Percentiles rank a stretch among this genome's conserved stretches.
phyloP scores from a whole-genome alignment of 2,113 vertebrate genomes.

The Eubucco bourcierii region DNA sequence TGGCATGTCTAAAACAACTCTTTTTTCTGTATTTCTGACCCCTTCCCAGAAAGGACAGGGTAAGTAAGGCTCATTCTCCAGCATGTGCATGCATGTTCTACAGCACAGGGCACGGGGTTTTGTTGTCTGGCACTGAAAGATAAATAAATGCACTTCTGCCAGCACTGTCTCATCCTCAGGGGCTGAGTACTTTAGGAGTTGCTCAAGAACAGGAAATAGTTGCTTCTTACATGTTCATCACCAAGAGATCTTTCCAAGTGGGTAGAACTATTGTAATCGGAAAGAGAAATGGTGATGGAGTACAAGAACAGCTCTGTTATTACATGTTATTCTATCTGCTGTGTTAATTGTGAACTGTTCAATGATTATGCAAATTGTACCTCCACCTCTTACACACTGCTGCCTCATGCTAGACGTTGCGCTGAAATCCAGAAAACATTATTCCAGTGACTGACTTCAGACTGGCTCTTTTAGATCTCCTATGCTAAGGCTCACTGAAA shows the following conservation, averaged over 20 bases:
- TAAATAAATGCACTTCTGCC: background rate
- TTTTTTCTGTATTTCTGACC: background rate
- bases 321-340: background rate
- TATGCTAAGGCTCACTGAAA: background rate
- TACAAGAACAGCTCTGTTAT: background rate
- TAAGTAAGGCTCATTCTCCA: background rate
- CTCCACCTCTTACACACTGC: background rate
- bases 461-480: background rate
- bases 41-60: background rate
- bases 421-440: background rate
- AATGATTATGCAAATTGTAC: conserved; percentile 5
- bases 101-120: background rate
- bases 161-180: background rate
- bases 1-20: background rate
- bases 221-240: background rate
- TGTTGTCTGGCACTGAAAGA: background rate
- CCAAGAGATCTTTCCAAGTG: background rate
- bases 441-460: background rate
- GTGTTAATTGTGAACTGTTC: background rate
- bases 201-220: background rate
- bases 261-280: background rate
- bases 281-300: background rate
- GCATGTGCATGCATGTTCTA: background rate
- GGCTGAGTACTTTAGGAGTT: background rate
- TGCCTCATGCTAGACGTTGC: background rate